Base-by-base conservation (phyloP, 2,888 invertebrate species). In the Patella caerulea region DNA sequence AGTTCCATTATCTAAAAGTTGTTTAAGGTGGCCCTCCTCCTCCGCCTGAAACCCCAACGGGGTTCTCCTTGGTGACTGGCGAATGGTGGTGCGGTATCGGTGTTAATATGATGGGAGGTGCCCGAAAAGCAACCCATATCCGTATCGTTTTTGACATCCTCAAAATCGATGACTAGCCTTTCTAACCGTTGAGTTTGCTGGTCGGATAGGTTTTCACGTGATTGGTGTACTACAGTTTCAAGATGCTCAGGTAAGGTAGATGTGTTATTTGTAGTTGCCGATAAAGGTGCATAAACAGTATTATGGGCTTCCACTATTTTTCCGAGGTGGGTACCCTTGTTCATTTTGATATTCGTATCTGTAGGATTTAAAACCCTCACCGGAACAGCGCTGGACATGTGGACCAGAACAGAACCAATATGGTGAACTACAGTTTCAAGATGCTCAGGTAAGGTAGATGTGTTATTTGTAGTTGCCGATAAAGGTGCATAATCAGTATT, bases 11-110 rank as follows among this genome's bases (percentile, higher is more conserved):
- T 69, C 29, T 24, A 80, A 56, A 59, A 80, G 72, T 56, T 79
- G 78, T 3, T 77, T 7, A 9, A 83, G 75, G 56, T 81, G 77
- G 4, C 70, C 65, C 17, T 78, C 71, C 19, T 78, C 82, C n/a
- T 71, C 80, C 0, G 29, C 69, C 24, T 65, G 80, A 59, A 82
- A 81, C 70, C 76, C 73, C 0, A 71, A 78, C 9, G 82, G 81
- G 4, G 79, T 82, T 59, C 81, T 24, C 9, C 83, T 71, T 74
- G 79, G 72, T n/a, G 81, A n/a, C 70, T 79, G 78, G 29, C 81
- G 78, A 0, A 81, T 55, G 9, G 81, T 71, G 15, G 56, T 1
- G 77, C 78, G 14, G 56, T n/a, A 3, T 72, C 78, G 1, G 82
- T 82, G 19, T 81, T 72, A 19, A 83, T 81, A 3, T 17, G 7